A percentile compares a stretch with the other conserved stretches of the same genome.
Evolutionary conservation across 2,888 invertebrate genomes (phyloP).

Genomic region (Lasioglossum villosulum): DNA sequence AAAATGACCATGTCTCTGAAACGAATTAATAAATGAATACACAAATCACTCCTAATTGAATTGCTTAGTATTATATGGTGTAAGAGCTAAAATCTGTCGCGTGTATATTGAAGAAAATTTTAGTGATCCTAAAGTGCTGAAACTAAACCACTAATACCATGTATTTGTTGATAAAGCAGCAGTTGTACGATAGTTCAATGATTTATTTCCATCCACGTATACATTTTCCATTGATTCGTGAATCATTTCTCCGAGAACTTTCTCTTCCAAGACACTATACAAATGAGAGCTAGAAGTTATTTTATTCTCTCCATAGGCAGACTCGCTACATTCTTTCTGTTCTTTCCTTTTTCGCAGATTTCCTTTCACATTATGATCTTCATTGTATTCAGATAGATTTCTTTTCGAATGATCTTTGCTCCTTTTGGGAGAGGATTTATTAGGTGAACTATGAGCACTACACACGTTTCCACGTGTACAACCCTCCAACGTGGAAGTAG

Average conservation of each 20-base stretch:
- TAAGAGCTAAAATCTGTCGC: constrained; percentile 50
- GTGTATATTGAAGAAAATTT: constrained; percentile 56
- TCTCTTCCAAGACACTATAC: constrained; percentile 83
- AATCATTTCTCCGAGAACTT: constrained; percentile 80
- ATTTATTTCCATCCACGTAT: constrained; percentile 73
- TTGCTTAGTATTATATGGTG: constrained; percentile 45
- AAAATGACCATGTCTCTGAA: constrained; percentile 66
- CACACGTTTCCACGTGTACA: constrained; percentile 79
- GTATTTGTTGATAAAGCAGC: constrained; percentile 77
- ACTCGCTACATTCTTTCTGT: constrained; percentile 71
- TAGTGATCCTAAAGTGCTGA: constrained; percentile 69
- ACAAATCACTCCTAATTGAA: constrained; percentile 52
- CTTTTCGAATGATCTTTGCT: constrained; percentile 74
- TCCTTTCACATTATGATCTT: constrained; percentile 67
- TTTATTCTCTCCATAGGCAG: constrained; percentile 76
- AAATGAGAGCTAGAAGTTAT: constrained; percentile 81
- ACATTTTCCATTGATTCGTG: constrained; percentile 77
- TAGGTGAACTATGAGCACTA: constrained; percentile 80
- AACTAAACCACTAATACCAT: constrained; percentile 68
- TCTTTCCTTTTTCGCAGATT: constrained; percentile 73
- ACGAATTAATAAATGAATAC: constrained; percentile 60
- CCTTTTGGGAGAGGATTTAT: constrained; percentile 78
- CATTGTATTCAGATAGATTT: constrained; percentile 43
- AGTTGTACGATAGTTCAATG: constrained; percentile 76
- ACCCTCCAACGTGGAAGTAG: constrained; percentile 77